Base-by-base conservation (phyloP, 1,140 invertebrate genomes). In the Lordiphosa collinella region DNA sequence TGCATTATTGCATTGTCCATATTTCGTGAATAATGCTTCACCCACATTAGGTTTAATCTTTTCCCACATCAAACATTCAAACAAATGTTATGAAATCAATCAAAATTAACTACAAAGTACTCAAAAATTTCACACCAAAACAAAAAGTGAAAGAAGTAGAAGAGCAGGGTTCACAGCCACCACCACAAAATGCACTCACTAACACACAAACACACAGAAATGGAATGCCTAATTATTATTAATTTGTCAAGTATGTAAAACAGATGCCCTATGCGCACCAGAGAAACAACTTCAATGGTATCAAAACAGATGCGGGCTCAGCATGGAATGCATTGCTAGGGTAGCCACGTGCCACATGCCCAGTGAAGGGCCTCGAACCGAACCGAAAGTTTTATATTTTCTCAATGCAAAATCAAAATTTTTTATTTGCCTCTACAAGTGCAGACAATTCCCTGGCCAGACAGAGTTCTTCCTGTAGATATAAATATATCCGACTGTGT, bases 231-330 rank as follows among this genome's bases (percentile, higher is more conserved):
- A 82, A 80, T 82, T 80, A 76, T 82, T 80, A 82, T 82, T 67
- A 82, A 82, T 80, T 80, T 80, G 76, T 80, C 76, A 82, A 82
- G 78, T 82, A 76, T 82, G 71, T 76, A 82, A 84, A 84, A 84
- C 78, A 82, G 78, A 82, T 82, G 76, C 76, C 67, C 62, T 38
- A 36, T 60, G 52, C 51, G 52, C 51, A 55, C 60, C 44, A 50
- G 43, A 51, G 70, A 6, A 47, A 7, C 18, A 22, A 22, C 18
- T 22, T 43, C 40, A 36, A 56, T 48, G 46, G 14, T 54, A 54
- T 35, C 18, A 40, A 41, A 48, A 38, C 53, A 57, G 37, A 80
- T 79, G 76, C 76, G 75, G 75, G 75, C 57, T 25, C 48, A 38
- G 48, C 48, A 64, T 60, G 47, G 35, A 59, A 47, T 59, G 34